Evolutionary conservation across 2,113 vertebrate genomes (phyloP).

Genomic region (Noturus placidus): DNA sequence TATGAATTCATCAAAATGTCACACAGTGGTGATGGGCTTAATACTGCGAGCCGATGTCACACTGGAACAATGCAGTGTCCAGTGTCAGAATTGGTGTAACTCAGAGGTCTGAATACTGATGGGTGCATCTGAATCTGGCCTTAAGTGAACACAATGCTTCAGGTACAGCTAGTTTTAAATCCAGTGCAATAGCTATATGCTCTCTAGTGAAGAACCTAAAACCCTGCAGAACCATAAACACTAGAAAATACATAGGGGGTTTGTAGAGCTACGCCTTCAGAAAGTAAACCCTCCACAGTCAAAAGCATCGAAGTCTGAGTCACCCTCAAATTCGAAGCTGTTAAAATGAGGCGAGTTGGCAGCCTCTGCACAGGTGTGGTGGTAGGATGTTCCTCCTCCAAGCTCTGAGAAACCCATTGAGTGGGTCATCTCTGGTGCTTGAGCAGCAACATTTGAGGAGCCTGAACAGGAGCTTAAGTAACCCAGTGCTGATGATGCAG

Average conservation of each 20-base stretch:
- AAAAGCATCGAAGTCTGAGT: conserved; percentile 78
- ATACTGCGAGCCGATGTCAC: neutral
- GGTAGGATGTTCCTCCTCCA: conserved; percentile 65
- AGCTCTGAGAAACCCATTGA: conserved; percentile 70
- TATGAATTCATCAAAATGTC: no score
- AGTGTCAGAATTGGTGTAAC: neutral
- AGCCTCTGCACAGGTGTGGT: conserved; percentile 70
- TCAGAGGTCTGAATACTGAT: neutral
- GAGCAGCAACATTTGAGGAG: conserved; percentile 56
- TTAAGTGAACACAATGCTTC: neutral
- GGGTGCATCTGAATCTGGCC: neutral
- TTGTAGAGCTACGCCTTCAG: conserved; percentile 52
- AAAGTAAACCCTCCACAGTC: conserved; percentile 81
- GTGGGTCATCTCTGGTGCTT: conserved; percentile 58
- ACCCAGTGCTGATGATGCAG: conserved; percentile 76
- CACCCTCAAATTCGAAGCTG: conserved; percentile 79
- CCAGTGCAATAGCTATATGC: neutral
- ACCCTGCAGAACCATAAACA: neutral
- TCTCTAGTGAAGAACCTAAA: neutral
- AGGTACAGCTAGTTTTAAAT: neutral
- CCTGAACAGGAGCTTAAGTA: conserved; percentile 74
- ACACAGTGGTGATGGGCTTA: neutral
- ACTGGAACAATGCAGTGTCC: neutral
- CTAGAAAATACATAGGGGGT: neutral
- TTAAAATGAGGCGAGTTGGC: conserved; percentile 72